phyloP scores from a whole-genome alignment of 1,140 invertebrate species.

The Ceratoteleas bidentatus region DNA sequence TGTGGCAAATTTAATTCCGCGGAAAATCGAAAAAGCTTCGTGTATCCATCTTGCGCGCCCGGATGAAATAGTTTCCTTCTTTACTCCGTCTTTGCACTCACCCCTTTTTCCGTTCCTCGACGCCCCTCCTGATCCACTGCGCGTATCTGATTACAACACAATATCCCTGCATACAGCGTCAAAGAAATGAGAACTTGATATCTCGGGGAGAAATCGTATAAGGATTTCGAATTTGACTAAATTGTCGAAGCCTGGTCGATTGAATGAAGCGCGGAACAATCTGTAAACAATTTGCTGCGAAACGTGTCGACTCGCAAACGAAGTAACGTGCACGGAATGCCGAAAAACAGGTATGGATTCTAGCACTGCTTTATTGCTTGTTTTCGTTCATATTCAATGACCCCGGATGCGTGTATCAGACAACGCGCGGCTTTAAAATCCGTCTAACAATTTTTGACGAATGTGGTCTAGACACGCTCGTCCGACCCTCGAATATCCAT shows the following conservation, averaged over 20 bases:
- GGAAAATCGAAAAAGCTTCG: constrained; percentile 48
- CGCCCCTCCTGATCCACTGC: constrained; percentile 37
- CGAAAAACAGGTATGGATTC: background rate
- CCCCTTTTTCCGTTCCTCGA: constrained; percentile 17
- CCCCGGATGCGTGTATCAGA: constrained; percentile 72
- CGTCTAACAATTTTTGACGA: constrained; percentile 71
- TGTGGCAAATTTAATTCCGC: constrained; percentile 42
- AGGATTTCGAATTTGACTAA: constrained; percentile 50
- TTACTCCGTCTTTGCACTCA: constrained; percentile 11
- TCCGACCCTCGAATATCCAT: constrained; percentile 63
- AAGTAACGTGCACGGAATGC: background rate
- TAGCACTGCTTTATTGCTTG: background rate
- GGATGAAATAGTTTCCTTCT: constrained; percentile 30
- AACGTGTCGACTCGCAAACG: background rate
- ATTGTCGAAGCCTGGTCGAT: constrained; percentile 36
- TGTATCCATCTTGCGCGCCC: constrained; percentile 31
- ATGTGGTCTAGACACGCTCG: constrained; percentile 73
- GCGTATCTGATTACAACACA: constrained; percentile 62
- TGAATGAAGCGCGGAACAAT: constrained; percentile 32
- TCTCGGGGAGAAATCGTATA: constrained; percentile 50
- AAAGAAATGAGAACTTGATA: constrained; percentile 63
- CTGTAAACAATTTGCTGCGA: constrained; percentile 38
- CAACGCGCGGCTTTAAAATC: constrained; percentile 61
- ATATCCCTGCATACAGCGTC: constrained; percentile 38
- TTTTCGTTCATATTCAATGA: constrained; percentile 30